Percentiles rank a stretch among this genome's conserved stretches.
Conservation (phyloP, 2,113 vertebrate species). For the Illadopsis cleaveri region DNA sequence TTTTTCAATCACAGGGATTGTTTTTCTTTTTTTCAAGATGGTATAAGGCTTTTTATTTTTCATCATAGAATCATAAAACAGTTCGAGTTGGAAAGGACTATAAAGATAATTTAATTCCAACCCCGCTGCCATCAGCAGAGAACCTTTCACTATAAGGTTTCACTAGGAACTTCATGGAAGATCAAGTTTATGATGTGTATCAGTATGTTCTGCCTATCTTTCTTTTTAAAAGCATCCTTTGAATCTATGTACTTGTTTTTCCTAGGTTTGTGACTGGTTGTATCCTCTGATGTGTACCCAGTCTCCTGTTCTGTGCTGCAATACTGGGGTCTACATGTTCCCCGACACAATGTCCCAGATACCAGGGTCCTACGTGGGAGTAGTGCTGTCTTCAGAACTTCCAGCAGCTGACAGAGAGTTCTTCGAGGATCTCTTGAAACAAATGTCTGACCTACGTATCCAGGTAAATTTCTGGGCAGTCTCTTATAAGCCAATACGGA, state of each 20-base stretch:
- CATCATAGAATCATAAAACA: background rate
- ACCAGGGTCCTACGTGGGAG: slow-evolving; percentile 89
- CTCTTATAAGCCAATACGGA: background rate
- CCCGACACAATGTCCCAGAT: slow-evolving; percentile 89
- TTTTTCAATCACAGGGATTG: background rate
- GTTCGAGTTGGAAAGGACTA: background rate
- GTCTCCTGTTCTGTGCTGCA: slow-evolving; percentile 91
- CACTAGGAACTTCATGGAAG: background rate
- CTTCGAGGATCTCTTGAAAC: slow-evolving; percentile 90
- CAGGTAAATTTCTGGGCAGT: slow-evolving; percentile 77
- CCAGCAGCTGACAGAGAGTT: slow-evolving; percentile 81
- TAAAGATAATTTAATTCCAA: background rate
- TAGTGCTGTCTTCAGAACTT: slow-evolving; percentile 92
- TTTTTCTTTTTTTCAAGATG: background rate
- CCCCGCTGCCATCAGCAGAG: accelerated
- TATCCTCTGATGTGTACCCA: slow-evolving; percentile 89
- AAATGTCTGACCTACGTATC: slow-evolving; percentile 92
- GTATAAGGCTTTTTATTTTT: background rate
- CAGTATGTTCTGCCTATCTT: background rate
- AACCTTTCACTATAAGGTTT: background rate
- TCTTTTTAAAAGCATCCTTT: background rate
- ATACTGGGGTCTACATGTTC: slow-evolving; percentile 95
- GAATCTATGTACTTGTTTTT: background rate
- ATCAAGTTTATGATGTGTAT: background rate
- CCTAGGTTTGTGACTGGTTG: slow-evolving; percentile 95